Percentiles rank a stretch among this genome's conserved stretches.
These are phyloP conservation scores for Hedychridium roseum DNA, from an alignment of 2,888 invertebrate species.

Conservation along the genomic window DNA sequence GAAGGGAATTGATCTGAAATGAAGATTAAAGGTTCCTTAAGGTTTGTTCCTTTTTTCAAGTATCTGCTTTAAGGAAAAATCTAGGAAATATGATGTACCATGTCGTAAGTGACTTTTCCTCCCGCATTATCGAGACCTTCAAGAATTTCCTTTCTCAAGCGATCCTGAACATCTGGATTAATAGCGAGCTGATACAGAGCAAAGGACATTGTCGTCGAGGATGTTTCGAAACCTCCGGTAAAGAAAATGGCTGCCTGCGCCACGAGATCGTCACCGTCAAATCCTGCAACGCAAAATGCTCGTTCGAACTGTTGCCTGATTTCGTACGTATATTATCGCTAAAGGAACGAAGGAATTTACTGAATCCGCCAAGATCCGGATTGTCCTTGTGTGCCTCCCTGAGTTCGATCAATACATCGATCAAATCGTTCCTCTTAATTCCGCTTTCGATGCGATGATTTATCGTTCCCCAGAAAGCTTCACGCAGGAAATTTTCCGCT, in stretches of 20 bases:
- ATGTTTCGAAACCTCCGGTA: slow-evolving; percentile 52
- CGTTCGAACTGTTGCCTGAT: too few relatives aligned
- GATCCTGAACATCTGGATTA: slow-evolving; percentile 39
- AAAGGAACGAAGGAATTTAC: slow-evolving; percentile 24
- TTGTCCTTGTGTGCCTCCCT: slow-evolving; percentile 43
- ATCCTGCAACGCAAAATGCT: slow-evolving; percentile 36
- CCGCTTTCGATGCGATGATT: slow-evolving; percentile 59
- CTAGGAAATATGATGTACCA: slow-evolving; percentile 32
- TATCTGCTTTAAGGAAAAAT: too few relatives aligned
- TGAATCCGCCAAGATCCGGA: slow-evolving; percentile 21
- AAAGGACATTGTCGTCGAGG: slow-evolving; percentile 43
- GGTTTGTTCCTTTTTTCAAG: too few relatives aligned
- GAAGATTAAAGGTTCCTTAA: neutral
- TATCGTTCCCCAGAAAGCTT: slow-evolving; percentile 62
- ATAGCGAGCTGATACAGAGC: slow-evolving; percentile 47
- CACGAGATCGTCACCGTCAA: slow-evolving; percentile 48
- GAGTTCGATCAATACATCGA: slow-evolving; percentile 65
- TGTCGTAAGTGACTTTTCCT: slow-evolving; percentile 48
- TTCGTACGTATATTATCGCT: slow-evolving; percentile 27
- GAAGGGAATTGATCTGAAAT: slow-evolving; percentile 20
- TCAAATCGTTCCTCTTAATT: slow-evolving; percentile 60
- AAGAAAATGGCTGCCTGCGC: slow-evolving; percentile 51
- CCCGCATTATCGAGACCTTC: slow-evolving; percentile 27
- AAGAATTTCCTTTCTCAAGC: slow-evolving; percentile 39
- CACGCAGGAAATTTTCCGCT: slow-evolving; percentile 56